phyloP scores from a whole-genome alignment of 2,113 vertebrate species.

The Python bivittatus region DNA sequence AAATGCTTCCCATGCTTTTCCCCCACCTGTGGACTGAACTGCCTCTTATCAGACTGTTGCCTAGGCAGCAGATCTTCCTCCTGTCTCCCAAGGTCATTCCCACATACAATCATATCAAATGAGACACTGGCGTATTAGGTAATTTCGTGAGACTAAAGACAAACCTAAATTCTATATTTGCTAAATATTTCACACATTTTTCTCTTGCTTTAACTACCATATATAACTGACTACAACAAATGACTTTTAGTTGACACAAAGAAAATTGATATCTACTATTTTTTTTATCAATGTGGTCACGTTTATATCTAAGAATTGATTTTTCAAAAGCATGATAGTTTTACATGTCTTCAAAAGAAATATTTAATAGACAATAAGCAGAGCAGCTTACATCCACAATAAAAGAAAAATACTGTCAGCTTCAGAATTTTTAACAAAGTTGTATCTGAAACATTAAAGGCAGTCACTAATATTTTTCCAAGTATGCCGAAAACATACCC shows the following conservation, averaged over 20 bases:
- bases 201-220: neutral
- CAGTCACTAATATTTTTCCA: slow-evolving; percentile 71
- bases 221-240: neutral
- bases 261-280: neutral
- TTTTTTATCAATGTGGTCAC: neutral
- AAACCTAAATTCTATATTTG: neutral
- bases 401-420: slow-evolving; percentile 58
- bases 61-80: neutral
- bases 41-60: neutral
- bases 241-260: neutral
- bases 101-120: neutral
- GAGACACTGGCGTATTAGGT: neutral
- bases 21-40: neutral
- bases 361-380: slow-evolving; percentile 36
- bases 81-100: neutral
- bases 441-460: slow-evolving; percentile 50
- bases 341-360: neutral
- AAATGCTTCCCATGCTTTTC: neutral
- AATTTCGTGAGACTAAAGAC: neutral
- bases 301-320: neutral
- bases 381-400: slow-evolving; percentile 36
- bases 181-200: neutral
- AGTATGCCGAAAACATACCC: slow-evolving; percentile 67
- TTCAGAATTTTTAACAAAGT: slow-evolving; percentile 30
- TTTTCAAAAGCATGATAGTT: slow-evolving; percentile 17